phyloP scores from a whole-genome alignment of 2,797 vertebrate genomes.

The Poeciliopsis infans region DNA sequence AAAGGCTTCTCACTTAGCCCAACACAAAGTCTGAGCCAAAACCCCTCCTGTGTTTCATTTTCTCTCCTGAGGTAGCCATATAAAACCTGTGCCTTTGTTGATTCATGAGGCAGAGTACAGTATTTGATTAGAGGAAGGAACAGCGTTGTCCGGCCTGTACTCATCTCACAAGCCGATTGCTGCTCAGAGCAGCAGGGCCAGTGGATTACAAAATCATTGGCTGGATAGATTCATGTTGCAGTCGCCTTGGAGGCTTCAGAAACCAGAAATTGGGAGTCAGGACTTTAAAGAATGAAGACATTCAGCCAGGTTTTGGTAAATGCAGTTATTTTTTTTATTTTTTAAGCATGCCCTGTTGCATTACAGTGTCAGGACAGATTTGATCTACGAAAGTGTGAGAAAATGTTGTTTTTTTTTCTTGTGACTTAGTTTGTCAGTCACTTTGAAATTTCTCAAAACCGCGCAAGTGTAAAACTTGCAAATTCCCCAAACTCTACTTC shows the following conservation, averaged over 20 bases:
- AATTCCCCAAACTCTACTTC: neutral
- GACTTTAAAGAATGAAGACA: neutral
- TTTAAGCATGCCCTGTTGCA: neutral
- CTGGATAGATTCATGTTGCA: constrained; percentile 14
- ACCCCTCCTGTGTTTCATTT: constrained; percentile 2
- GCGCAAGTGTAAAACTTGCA: neutral
- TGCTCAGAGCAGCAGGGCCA: constrained; percentile 4
- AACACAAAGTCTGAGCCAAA: constrained; percentile 11
- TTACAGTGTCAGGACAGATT: neutral
- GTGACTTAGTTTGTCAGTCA: neutral
- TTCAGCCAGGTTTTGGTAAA: neutral
- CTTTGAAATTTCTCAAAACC: neutral
- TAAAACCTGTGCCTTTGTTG: neutral
- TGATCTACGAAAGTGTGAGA: neutral
- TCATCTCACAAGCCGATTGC: constrained; percentile 17
- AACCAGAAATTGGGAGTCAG: neutral
- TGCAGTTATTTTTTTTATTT: neutral
- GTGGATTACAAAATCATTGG: neutral
- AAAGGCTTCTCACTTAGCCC: constrained; percentile 6
- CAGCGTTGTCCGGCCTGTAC: neutral
- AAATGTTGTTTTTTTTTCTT: neutral
- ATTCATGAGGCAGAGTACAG: neutral
- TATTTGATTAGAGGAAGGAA: constrained; percentile 18
- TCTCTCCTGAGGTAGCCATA: constrained; percentile 5
- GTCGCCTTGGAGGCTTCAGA: constrained; percentile 21